phyloP scores from a whole-genome alignment of 1,140 invertebrate genomes.

The Trichonephila clavata region DNA sequence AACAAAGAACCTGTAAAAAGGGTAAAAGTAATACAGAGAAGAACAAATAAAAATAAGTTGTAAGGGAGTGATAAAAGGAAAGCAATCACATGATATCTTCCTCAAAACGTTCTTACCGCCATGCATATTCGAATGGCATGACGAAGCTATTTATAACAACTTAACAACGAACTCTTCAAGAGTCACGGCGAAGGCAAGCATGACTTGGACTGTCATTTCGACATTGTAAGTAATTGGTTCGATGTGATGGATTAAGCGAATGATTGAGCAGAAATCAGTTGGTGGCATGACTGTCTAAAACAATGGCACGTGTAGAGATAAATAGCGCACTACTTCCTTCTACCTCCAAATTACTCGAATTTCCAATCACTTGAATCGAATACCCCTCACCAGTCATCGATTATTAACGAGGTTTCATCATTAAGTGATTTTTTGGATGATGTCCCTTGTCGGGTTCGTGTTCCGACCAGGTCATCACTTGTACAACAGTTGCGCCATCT shows the following conservation, averaged over 20 bases:
- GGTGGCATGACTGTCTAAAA: background rate
- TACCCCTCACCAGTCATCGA: background rate
- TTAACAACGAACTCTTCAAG: background rate
- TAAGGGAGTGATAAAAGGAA: background rate
- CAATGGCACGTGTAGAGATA: background rate
- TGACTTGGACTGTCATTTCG: background rate
- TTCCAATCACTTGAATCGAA: background rate
- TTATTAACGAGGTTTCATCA: constrained; percentile 1
- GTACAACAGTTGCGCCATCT: background rate
- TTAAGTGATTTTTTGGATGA: background rate
- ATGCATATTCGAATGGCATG: background rate
- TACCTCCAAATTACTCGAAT: background rate
- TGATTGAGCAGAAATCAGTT: constrained; percentile 27
- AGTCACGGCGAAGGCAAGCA: background rate
- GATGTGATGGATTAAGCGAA: background rate
- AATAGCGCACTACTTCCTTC: background rate
- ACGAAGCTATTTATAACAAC: background rate
- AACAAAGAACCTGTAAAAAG: too few relatives aligned
- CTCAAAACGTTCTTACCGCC: background rate
- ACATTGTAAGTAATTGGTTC: background rate
- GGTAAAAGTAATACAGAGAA: too few relatives aligned
- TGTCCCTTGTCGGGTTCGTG: background rate
- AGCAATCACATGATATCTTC: background rate
- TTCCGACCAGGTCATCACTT: background rate
- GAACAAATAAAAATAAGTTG: too few relatives aligned